These are phyloP conservation scores for Heliconius himera DNA, from an alignment of 1,140 invertebrate species.

Conservation along the genomic window DNA sequence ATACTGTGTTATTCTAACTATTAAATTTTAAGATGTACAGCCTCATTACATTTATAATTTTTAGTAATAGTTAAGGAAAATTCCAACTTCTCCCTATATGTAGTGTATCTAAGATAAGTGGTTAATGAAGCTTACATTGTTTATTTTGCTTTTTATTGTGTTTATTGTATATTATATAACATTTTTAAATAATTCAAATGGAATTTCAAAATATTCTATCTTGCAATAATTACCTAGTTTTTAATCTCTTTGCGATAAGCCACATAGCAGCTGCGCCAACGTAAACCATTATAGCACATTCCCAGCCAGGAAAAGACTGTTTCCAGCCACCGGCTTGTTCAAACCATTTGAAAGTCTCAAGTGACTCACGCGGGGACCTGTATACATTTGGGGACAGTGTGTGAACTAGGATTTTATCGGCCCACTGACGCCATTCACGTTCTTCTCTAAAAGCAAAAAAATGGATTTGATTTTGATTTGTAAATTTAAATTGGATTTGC, in stretches of 20 bases:
- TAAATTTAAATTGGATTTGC: no score
- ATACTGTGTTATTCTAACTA: no score
- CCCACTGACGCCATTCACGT: constrained; percentile 97
- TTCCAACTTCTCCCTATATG: no score
- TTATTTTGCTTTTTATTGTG: no score
- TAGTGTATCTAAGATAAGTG: no score
- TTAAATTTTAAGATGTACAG: no score
- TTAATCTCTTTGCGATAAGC: constrained; percentile 93
- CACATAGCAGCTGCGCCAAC: constrained; percentile 97
- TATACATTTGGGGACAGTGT: constrained; percentile 98
- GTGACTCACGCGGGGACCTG: constrained; percentile 90
- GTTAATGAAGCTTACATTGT: no score
- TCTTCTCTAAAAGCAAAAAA: constrained; percentile 87
- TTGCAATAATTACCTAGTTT: constrained; percentile 85
- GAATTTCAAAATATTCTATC: background rate
- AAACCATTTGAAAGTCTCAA: constrained; percentile 96
- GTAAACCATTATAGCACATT: constrained; percentile 94
- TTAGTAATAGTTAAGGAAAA: no score
- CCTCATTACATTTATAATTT: no score
- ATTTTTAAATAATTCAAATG: background rate
- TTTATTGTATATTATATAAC: background rate
- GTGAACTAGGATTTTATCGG: constrained; percentile 94
- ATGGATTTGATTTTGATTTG: background rate
- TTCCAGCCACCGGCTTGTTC: constrained; percentile 96
- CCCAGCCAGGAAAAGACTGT: constrained; percentile 92